Base-by-base conservation (phyloP, 2,113 vertebrate species). In the Atrichornis clamosus region DNA sequence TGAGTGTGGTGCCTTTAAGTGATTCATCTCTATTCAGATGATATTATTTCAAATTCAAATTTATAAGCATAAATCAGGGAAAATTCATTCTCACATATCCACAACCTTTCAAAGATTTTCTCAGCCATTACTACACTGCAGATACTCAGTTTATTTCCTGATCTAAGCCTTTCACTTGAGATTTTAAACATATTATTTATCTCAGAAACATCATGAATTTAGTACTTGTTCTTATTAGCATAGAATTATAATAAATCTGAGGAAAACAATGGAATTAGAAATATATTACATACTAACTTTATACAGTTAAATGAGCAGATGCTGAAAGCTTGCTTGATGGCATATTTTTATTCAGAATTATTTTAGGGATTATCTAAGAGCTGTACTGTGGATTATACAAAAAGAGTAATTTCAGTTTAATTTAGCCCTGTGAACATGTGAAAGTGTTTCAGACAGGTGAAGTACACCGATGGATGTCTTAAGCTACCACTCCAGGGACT, bases 321-420 rank as follows among this genome's bases (percentile, higher is more conserved):
- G 44, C 14, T 56, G 64, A 94, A 88, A 95, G 68, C 85, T 85
- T 91, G 67, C 84, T 95, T 96, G 92, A 95, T 74, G 85, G 76
- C 64, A 81, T 88, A 93, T 96, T 96, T 96, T 96, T 96, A 93
- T 95, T 92, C 88, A 89, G 92, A 96, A 95, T 96, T 96, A 96
- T 97, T 95, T 96, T 84, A 95, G 56, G 95, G 93, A 95, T 96
- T 95, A 97, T 92, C 90, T 94, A 84, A 94, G 27, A 94, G 85
- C 95, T 90, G n/a, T 47, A 81, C 90, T 75, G 76, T 92, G 90
- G 92, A 96, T 96, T 97, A 95, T 77, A 55, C 73, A 69, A 83
- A 70, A 93, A 70, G 85, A 81, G 92, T 95, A 88, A 95, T 96
- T 96, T 94, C 64, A 46, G 76, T 95, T 93, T 94, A 94, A 93